Base-by-base conservation (phyloP, 2,888 invertebrate species). In the Agriopis marginaria region DNA sequence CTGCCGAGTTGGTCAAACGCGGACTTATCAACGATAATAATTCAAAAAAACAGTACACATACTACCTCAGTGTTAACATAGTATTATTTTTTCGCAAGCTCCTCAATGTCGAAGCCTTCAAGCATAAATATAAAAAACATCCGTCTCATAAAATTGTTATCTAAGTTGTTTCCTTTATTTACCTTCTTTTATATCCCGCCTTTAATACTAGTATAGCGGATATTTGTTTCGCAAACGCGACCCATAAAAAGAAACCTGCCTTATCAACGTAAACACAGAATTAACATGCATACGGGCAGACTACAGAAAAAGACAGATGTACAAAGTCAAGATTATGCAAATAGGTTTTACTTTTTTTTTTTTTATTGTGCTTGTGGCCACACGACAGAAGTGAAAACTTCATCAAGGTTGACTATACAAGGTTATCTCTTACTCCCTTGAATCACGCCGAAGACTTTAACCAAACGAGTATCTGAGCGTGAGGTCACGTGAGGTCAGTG, bases 161-260 rank as follows among this genome's bases (percentile, higher is more conserved):
- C 73, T 53, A 56, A 67, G 56, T 60, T 59, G 54, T 67, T 65
- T 67, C 62, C 62, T 66, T 60, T 70, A 71, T 75, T 70, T 67
- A 59, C 66, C 54, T 61, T 39, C 53, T 51, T 42, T 70, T 62
- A 68, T 53, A 56, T 70, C 65, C 62, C 56, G 60, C 49, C 47
- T 70, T 63, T 61, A 55, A 68, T 68, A 64, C 42, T 51, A 66
- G 9, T 23, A 23, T 23, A 12, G 17, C 70, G 72, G 72, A 71
- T 71, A 73, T 74, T 74, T 72, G 68, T 72, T 71, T 71, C 65
- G 71, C 72, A 73, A 73, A 75, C 73, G 71, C 66, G 66, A 71
- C 76, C 74, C 64, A 74, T 58, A 70, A 71, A 72, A 53, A 51
- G 40, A 44, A 69, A 60, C 50, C 50, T 17, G 68, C 39, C 58